Evolutionary conservation across 2,113 vertebrate species (phyloP).

Genomic region (Genyomyrus donnyi): DNA sequence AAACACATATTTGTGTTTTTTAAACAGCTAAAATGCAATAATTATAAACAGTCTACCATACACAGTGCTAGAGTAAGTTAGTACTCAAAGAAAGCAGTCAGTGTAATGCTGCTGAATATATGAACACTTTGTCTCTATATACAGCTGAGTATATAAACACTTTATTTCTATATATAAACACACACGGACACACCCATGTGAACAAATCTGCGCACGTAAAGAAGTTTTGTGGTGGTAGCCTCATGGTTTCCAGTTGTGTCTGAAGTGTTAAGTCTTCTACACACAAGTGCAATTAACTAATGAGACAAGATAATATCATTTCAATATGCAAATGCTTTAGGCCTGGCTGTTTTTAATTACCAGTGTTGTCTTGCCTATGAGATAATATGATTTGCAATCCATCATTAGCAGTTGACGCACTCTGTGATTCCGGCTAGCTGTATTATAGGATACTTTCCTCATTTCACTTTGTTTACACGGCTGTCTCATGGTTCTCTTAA

Average conservation of each 20-base stretch:
- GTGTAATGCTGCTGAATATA: not conserved
- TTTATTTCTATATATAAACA: not conserved
- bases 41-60: not conserved
- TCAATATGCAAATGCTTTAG: slow-evolving; percentile 29
- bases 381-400: slow-evolving; percentile 32
- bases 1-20: not conserved
- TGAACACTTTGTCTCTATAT: too few species aligned
- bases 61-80: not conserved
- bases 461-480: slow-evolving; percentile 22
- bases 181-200: not conserved
- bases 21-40: not conserved
- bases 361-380: slow-evolving; percentile 29
- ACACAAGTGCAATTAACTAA: slow-evolving; percentile 22
- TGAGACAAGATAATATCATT: slow-evolving; percentile 30
- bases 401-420: slow-evolving; percentile 26
- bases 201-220: not conserved
- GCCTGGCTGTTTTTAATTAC: slow-evolving; percentile 32
- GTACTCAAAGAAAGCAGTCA: not conserved
- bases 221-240: not conserved
- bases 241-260: slow-evolving; percentile 3
- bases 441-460: not conserved
- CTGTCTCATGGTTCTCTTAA: slow-evolving; percentile 24
- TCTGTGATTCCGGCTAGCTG: slow-evolving; percentile 21
- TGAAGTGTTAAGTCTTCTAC: slow-evolving; percentile 16
- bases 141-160: not conserved